Evolutionary conservation across 2,888 invertebrate species (phyloP).

Genomic region (Acleris emargana): DNA sequence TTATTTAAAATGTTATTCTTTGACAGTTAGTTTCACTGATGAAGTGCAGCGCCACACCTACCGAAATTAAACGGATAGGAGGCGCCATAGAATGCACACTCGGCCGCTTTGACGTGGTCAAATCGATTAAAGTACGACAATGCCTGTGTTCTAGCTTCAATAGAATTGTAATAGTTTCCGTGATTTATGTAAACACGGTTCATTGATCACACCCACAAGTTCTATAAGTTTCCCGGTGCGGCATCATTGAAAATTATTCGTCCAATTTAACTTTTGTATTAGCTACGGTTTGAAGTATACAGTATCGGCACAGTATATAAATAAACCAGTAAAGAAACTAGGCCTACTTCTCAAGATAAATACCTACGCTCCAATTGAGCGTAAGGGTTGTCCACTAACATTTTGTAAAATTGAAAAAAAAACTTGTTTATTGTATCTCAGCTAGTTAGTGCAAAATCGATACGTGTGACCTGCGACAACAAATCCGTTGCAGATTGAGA

Average conservation of each 20-base stretch:
- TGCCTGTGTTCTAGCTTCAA: conserved; percentile 58
- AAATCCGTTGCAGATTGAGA: no score
- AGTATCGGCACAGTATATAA: no score
- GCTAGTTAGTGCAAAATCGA: no score
- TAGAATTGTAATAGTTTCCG: conserved; percentile 67
- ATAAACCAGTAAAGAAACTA: no score
- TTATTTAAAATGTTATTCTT: conserved; percentile 64
- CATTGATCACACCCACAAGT: conserved; percentile 69
- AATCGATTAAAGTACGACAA: conserved; percentile 61
- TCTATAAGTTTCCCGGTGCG: conserved; percentile 55
- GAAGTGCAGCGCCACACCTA: conserved; percentile 69
- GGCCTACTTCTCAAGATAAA: no score
- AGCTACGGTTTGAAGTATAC: conserved; percentile 38
- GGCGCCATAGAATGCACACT: conserved; percentile 57
- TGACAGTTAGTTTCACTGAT: conserved; percentile 60
- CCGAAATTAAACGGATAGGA: conserved; percentile 57
- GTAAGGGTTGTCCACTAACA: no score
- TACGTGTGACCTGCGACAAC: no score
- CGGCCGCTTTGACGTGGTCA: conserved; percentile 52
- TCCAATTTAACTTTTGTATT: conserved; percentile 40
- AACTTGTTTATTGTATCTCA: no score
- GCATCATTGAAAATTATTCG: conserved; percentile 55
- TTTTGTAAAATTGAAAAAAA: no score
- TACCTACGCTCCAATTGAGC: no score
- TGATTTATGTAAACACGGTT: conserved; percentile 68